phyloP scores from a whole-genome alignment of 23 tunicate genomes.

The Ascidia mentula region DNA sequence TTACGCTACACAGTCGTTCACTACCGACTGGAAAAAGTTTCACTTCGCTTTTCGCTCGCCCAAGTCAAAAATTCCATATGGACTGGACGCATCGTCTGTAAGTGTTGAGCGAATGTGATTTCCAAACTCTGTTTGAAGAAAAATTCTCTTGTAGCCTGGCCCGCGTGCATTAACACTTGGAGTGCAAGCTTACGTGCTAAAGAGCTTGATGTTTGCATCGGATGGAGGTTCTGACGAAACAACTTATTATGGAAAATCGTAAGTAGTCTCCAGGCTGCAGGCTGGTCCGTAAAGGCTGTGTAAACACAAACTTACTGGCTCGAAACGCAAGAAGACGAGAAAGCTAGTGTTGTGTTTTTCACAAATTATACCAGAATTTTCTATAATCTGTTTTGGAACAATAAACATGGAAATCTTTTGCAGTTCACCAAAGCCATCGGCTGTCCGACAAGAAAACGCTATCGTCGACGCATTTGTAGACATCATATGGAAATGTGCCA shows the following conservation, averaged over 20 bases:
- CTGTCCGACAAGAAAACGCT: conserved; percentile 40
- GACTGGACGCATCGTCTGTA: conserved; percentile 61
- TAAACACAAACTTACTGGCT: background rate
- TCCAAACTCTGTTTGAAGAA: too few species aligned
- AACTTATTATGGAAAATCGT: conserved; percentile 56
- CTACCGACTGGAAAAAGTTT: conserved; percentile 76
- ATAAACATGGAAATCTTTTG: too few species aligned
- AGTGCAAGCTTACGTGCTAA: conserved; percentile 70
- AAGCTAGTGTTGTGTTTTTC: background rate
- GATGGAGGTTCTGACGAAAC: conserved; percentile 25
- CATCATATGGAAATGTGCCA: conserved; percentile 66
- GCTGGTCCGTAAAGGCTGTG: too few species aligned
- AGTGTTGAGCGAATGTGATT: background rate
- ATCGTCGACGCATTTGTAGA: conserved; percentile 58
- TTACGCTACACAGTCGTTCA: conserved; percentile 66
- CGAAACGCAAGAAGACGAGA: background rate
- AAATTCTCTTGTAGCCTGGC: conserved; percentile 52
- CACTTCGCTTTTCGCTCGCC: conserved; percentile 64
- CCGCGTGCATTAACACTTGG: conserved; percentile 72
- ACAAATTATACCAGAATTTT: too few species aligned
- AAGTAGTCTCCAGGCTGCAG: conserved; percentile 3
- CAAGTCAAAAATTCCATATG: conserved; percentile 71
- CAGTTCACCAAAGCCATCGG: conserved; percentile 68
- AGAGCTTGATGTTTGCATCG: conserved; percentile 42
- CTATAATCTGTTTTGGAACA: too few species aligned